Evolutionary conservation across 2,888 invertebrate species (phyloP).

Genomic region (Loripinus fragilis): DNA sequence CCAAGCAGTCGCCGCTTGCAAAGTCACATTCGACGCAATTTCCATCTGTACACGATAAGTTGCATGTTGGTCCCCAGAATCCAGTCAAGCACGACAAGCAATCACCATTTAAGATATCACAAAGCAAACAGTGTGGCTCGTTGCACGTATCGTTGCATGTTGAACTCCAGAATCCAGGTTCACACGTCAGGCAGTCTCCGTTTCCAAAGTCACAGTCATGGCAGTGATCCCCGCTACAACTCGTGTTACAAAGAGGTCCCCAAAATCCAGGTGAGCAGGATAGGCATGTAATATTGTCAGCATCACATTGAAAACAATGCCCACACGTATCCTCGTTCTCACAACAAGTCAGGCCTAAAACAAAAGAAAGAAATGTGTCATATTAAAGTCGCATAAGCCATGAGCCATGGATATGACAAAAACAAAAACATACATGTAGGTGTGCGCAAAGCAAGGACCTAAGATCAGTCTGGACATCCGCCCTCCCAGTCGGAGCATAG

Average conservation of each 20-base stretch:
- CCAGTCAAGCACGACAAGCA: constrained; percentile 17
- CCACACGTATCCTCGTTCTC: neutral
- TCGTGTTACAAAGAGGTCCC: constrained; percentile 25
- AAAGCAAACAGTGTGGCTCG: neutral
- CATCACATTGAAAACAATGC: constrained; percentile 25
- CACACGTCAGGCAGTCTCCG: neutral
- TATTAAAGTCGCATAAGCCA: too few relatives aligned
- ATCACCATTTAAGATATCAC: constrained; percentile 3
- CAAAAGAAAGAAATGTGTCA: too few relatives aligned
- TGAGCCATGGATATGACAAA: too few relatives aligned
- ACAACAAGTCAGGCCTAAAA: too few relatives aligned
- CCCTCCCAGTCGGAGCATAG: too few relatives aligned
- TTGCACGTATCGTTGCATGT: neutral
- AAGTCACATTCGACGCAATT: constrained; percentile 9
- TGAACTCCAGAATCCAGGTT: neutral
- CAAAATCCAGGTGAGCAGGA: constrained; percentile 24
- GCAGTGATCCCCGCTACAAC: constrained; percentile 7
- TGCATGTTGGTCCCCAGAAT: constrained; percentile 12
- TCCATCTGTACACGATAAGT: neutral
- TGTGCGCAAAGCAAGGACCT: too few relatives aligned
- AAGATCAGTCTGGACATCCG: too few relatives aligned
- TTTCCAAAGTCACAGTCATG: neutral
- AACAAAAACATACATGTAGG: too few relatives aligned
- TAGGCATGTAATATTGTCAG: constrained; percentile 15
- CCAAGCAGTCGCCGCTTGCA: neutral